Evolutionary conservation across 2,888 invertebrate genomes (phyloP), one percentile per base, ranked within the genome.

Genomic region (Flexamia atlantica): DNA sequence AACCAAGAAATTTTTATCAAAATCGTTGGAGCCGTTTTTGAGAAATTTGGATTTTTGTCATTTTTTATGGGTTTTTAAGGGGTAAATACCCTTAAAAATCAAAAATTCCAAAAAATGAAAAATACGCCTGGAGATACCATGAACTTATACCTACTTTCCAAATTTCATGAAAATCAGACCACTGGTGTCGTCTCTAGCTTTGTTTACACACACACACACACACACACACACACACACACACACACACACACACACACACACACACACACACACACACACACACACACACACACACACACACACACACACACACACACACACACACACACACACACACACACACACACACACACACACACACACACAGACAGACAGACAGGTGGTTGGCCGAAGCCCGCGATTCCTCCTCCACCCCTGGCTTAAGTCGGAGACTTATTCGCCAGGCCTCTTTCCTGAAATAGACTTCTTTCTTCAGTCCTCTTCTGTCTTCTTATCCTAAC

Each of bases 341-440:
- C 72, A 72, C 72, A 72, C 72, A 72, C 72, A 72, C 72, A 72
- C 72, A 72, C 72, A 72, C 72, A 72, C 72, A 72, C 72, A 72
- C 72, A 72, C 72, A 72, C 72, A 72, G 32, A 72, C 72, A 72
- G 32, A 72, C 40, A 72, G 32, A 72, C 72, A 72, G n/a, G n/a
- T n/a, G n/a, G n/a, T n/a, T n/a, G n/a, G n/a, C n/a, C n/a, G n/a
- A n/a, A n/a, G n/a, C n/a, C n/a, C n/a, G n/a, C n/a, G n/a, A n/a
- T n/a, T n/a, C n/a, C n/a, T n/a, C n/a, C n/a, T n/a, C n/a, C n/a
- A n/a, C n/a, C n/a, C n/a, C n/a, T n/a, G n/a, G n/a, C n/a, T n/a
- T n/a, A n/a, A n/a, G n/a, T n/a, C n/a, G n/a, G n/a, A n/a, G n/a
- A n/a, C n/a, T n/a, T n/a, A n/a, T n/a, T n/a, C n/a, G n/a, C n/a